A percentile compares a stretch with the other conserved stretches of the same genome.
These are phyloP conservation scores for Pandemis heparana DNA, from an alignment of 2,888 invertebrate genomes.

Conservation along the genomic window DNA sequence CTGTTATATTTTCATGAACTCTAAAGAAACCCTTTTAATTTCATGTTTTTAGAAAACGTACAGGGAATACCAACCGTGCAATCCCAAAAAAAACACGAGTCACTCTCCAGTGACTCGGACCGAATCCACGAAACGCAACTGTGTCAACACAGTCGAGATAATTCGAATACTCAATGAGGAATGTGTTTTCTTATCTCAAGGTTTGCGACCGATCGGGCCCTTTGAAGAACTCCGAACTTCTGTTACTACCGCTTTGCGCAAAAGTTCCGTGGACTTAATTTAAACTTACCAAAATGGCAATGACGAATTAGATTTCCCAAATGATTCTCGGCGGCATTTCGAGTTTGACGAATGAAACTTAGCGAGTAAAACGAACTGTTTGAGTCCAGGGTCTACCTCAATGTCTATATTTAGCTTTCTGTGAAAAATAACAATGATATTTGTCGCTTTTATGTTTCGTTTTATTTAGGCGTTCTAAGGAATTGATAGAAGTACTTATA, in stretches of 20 bases:
- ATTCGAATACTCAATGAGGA: constrained; percentile 79
- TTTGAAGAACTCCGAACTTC: constrained; percentile 70
- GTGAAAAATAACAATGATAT: no score
- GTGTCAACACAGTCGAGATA: constrained; percentile 80
- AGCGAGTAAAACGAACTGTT: neutral
- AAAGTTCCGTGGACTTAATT: constrained; percentile 35
- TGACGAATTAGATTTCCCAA: constrained; percentile 31
- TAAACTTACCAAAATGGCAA: constrained; percentile 35
- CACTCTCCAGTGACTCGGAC: constrained; percentile 45
- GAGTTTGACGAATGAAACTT: constrained; percentile 28
- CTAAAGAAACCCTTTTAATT: no score
- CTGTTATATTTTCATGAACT: no score
- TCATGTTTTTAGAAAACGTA: no score
- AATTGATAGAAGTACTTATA: no score
- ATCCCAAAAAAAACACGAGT: neutral
- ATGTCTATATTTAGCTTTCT: no score
- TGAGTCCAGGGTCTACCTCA: neutral
- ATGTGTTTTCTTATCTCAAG: constrained; percentile 79
- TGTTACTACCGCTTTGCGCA: constrained; percentile 26
- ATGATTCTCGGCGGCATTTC: constrained; percentile 10
- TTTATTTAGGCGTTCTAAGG: no score
- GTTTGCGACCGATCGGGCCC: constrained; percentile 69
- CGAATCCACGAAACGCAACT: constrained; percentile 64
- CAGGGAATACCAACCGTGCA: neutral
- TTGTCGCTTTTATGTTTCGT: no score